A percentile compares a stretch with the other conserved stretches of the same genome.
Evolutionary conservation across 2,888 invertebrate species (phyloP).

Genomic region (Rhagium mordax): DNA sequence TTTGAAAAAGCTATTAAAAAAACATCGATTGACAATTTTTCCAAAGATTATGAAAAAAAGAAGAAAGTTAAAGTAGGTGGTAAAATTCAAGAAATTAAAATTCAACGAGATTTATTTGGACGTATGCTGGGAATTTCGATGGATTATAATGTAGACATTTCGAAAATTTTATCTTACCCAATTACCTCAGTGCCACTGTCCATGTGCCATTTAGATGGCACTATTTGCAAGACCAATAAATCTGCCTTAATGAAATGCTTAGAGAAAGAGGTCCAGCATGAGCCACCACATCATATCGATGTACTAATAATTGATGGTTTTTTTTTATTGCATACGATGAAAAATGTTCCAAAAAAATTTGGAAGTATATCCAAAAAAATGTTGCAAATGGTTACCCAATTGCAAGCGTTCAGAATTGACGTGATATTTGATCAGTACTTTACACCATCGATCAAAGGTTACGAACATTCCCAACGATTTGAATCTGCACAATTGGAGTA

Average conservation of each 20-base stretch:
- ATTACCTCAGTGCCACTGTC: neutral
- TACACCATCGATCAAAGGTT: too few relatives aligned
- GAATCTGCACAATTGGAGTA: too few relatives aligned
- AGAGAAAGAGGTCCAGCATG: neutral
- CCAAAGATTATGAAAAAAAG: neutral
- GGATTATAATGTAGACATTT: neutral
- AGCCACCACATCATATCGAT: neutral
- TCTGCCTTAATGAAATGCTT: neutral
- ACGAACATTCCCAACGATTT: too few relatives aligned
- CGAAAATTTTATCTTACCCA: neutral
- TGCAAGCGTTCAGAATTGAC: constrained; percentile 14
- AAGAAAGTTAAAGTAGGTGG: neutral
- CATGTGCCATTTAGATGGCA: neutral
- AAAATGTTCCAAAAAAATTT: constrained; percentile 20
- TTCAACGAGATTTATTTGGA: neutral
- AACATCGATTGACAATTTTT: neutral
- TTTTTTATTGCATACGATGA: neutral
- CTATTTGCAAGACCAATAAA: neutral
- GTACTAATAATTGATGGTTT: neutral
- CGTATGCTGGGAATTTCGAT: neutral
- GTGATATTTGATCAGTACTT: constrained; percentile 39
- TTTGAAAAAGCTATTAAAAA: neutral
- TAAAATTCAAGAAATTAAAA: neutral
- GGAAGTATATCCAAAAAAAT: constrained; percentile 42
- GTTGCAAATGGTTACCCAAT: constrained; percentile 41